Evolutionary conservation across 1,140 invertebrate genomes (phyloP), one percentile per base, ranked within the genome.

Genomic region (Drosophila mauritiana): DNA sequence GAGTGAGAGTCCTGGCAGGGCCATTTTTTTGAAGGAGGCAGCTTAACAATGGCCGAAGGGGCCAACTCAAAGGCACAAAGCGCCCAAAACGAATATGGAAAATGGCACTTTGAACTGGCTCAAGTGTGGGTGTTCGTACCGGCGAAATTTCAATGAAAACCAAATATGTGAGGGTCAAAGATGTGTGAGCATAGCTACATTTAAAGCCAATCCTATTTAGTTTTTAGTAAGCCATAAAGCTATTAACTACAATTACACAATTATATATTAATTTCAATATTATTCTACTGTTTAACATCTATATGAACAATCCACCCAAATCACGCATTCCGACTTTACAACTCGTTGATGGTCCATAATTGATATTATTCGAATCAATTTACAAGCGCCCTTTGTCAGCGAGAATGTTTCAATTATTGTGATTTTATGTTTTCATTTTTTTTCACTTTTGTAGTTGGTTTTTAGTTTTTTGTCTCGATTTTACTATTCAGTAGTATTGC

Each of bases 31-130:
- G 63, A 48, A 39, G 43, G 20, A 22, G 63, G 63, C 15, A 63
- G 63, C 63, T 62, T 65, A 65, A 65, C 63, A 65, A 65, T 65
- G 57, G 57, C 63, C 57, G 62, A 61, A 61, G 22, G 40, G 63
- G 34, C 36, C 58, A 25, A 67, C 57, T 67, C 63, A 67, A 67
- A 67, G 63, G 63, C 63, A 67, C 63, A 67, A 67, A 67, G 63
- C 63, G 63, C 1, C 58, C 59, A 25, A 63, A 63, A 49, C 63
- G 63, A 67, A 64, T 67, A 63, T 65, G 63, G 63, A 65, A 65
- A 65, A 62, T 46, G 57, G 34, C 36, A 31, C 34, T 62, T 36
- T 58, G 62, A 65, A 48, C 45, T 13, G 36, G 43, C 10, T 45
- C 25, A 67, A 67, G 58, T 37, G 17, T 34, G 17, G 34, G 22